Conservation (phyloP, 35 echinoderm and acorn worm genomes). For the Apostichopus parvimensis region DNA sequence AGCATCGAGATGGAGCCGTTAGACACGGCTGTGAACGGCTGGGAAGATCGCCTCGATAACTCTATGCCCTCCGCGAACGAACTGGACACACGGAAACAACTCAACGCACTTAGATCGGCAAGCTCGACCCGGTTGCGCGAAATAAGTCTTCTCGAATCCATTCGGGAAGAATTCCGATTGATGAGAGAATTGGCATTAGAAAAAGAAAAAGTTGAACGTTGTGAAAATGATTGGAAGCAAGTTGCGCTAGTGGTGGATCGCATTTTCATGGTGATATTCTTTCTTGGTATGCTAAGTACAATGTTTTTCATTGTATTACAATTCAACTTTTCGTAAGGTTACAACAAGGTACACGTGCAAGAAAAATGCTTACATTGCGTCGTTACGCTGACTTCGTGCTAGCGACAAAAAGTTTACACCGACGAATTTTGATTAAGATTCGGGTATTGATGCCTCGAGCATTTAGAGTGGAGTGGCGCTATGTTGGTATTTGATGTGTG, state of each 20-base stretch:
- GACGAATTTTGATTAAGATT: not conserved
- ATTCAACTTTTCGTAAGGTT: constrained; percentile 28
- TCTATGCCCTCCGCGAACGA: constrained; percentile 60
- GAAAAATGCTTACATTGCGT: not conserved
- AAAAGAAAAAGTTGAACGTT: constrained; percentile 71
- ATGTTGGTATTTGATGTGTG: not conserved
- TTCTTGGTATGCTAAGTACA: constrained; percentile 88
- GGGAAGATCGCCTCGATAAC: constrained; percentile 58
- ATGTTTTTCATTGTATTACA: constrained; percentile 76
- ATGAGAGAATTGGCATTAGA: constrained; percentile 63
- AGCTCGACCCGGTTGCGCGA: constrained; percentile 57
- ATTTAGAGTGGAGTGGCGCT: not conserved
- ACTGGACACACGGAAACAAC: constrained; percentile 56
- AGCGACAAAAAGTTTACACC: not conserved
- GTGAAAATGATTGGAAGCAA: constrained; percentile 91
- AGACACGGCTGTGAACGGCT: constrained; percentile 54
- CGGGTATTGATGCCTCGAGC: not conserved
- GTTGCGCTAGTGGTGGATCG: constrained; percentile 93
- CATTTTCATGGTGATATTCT: constrained; percentile 88
- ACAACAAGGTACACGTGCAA: not conserved
- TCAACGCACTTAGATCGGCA: constrained; percentile 51
- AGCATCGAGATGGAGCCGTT: constrained; percentile 71
- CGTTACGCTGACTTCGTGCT: not conserved
- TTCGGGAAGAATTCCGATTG: constrained; percentile 84
- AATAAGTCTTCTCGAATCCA: constrained; percentile 65